These are phyloP conservation scores for Anas capensis DNA, from an alignment of 2,797 vertebrate species.

Conservation along the genomic window DNA sequence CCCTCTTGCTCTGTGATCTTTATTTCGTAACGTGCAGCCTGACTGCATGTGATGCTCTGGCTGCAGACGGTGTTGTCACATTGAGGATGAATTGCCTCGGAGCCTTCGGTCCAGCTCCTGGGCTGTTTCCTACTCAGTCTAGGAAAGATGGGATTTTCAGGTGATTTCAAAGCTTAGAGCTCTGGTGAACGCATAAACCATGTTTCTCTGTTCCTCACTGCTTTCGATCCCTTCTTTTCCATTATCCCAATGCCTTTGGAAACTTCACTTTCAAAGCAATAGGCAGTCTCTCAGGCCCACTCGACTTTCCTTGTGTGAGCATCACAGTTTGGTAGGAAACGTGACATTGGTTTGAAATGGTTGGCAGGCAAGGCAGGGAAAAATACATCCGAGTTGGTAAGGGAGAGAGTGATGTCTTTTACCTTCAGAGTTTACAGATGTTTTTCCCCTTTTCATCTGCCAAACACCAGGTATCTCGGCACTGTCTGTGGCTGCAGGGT, in stretches of 20 bases:
- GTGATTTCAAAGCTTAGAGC: background rate
- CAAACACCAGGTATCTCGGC: background rate
- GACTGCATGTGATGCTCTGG: constrained; percentile 50
- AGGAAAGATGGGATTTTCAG: background rate
- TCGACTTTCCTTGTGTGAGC: background rate
- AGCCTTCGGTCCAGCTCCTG: background rate
- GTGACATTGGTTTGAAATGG: background rate
- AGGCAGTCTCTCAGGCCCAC: background rate
- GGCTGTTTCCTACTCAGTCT: constrained; percentile 3
- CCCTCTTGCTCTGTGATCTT: constrained; percentile 6
- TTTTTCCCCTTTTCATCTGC: background rate
- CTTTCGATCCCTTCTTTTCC: background rate
- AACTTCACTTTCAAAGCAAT: background rate
- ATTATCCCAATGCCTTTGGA: constrained; percentile 18
- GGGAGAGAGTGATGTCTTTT: background rate
- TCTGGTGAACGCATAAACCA: background rate
- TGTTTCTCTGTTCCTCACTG: background rate
- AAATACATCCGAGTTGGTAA: background rate
- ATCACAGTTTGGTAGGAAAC: background rate
- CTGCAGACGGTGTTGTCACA: background rate
- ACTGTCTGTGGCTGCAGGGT: background rate
- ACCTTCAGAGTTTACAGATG: background rate
- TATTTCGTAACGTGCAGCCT: background rate
- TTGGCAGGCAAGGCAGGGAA: background rate
- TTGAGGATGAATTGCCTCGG: constrained; percentile 7